phyloP scores from a whole-genome alignment of 2,888 invertebrate species.

The Leucophenga maculata region DNA sequence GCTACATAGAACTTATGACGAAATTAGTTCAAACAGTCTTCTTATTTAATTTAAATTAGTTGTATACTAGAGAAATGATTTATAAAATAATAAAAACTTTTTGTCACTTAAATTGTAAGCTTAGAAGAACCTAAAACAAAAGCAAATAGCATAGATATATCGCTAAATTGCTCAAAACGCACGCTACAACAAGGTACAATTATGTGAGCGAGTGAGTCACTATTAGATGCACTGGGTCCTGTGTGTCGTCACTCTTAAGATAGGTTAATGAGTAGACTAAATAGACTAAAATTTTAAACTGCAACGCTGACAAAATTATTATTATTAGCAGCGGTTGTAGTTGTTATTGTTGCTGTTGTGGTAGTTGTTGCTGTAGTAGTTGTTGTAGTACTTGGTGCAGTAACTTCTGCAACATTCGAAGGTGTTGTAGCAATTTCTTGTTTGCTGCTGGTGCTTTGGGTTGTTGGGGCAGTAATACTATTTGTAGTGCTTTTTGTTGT shows the following conservation, averaged over 20 bases:
- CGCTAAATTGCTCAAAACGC: too few relatives aligned
- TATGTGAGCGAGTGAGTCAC: background rate
- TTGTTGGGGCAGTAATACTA: background rate
- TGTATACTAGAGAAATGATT: background rate
- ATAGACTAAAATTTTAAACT: background rate
- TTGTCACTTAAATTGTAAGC: background rate
- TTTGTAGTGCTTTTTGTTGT: background rate
- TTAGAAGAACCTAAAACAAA: background rate
- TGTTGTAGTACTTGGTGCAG: background rate
- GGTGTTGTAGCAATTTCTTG: too few relatives aligned
- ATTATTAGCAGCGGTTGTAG: background rate
- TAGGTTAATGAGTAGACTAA: background rate
- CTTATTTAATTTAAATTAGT: slow-evolving; percentile 1
- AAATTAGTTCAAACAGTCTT: slow-evolving; percentile 21
- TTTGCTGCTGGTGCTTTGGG: background rate
- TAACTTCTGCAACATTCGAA: too few relatives aligned
- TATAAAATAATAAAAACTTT: background rate
- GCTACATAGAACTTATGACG: slow-evolving; percentile 1
- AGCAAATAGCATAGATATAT: too few relatives aligned
- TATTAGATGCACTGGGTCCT: slow-evolving; percentile 5
- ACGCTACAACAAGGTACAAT: background rate
- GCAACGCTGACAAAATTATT: background rate
- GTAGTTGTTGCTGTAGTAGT: background rate
- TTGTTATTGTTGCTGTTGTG: background rate
- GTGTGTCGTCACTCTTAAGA: background rate